Conservation (phyloP, 2,888 invertebrate genomes). For the Kuschelorhynchus macadamiae region DNA sequence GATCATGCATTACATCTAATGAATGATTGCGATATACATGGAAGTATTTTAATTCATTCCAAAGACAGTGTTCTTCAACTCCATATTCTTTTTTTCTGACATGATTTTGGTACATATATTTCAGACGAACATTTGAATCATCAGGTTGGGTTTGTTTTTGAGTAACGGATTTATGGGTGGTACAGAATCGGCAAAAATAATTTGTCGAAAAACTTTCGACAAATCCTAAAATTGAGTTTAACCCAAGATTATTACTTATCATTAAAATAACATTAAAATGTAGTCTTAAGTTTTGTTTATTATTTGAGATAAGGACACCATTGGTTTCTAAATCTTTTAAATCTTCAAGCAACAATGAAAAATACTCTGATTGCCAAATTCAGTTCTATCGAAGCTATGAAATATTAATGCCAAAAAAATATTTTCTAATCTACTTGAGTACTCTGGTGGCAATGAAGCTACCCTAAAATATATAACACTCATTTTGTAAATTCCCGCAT, state of each 20-base stretch:
- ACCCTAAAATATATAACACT: conserved; percentile 50
- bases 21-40: too few relatives aligned
- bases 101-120: too few relatives aligned
- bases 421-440: conserved; percentile 36
- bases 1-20: too few relatives aligned
- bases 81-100: too few relatives aligned
- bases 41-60: too few relatives aligned
- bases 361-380: conserved; percentile 48
- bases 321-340: conserved; percentile 48
- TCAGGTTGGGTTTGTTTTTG: conserved; percentile 13
- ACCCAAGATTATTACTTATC: conserved; percentile 38
- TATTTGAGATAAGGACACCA: conserved; percentile 44
- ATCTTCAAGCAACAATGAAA: conserved; percentile 51
- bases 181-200: conserved; percentile 44
- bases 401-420: conserved; percentile 53
- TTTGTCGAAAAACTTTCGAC: conserved; percentile 40
- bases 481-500: conserved; percentile 42
- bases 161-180: conserved; percentile 19
- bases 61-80: too few relatives aligned
- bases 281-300: conserved; percentile 12
- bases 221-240: conserved; percentile 43
- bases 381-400: conserved; percentile 45
- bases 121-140: conserved; percentile 2
- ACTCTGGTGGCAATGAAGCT: conserved; percentile 50
- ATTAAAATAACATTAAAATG: conserved; percentile 47